phyloP scores from a whole-genome alignment of 2,888 invertebrate species.

The Caradrina kadenii region DNA sequence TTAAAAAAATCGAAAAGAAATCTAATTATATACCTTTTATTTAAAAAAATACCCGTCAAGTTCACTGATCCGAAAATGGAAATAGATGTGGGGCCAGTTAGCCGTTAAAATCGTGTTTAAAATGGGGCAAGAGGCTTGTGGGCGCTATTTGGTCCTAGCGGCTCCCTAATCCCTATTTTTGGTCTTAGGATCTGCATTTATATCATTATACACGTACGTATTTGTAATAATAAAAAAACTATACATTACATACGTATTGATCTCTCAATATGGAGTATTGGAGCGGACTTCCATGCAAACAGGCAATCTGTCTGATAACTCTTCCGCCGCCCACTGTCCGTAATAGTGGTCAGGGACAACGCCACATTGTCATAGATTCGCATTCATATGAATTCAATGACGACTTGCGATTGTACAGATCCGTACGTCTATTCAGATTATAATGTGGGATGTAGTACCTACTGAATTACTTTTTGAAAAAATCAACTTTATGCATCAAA shows the following conservation, averaged over 20 bases:
- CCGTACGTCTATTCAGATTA: constrained; percentile 13
- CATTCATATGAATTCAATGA: constrained; percentile 45
- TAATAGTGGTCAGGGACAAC: constrained; percentile 59
- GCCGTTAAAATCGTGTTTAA: too few species aligned
- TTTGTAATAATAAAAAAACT: constrained; percentile 9
- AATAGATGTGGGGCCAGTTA: too few species aligned
- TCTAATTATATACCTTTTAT: neutral
- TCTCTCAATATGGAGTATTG: constrained; percentile 49
- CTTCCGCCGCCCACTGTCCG: constrained; percentile 58
- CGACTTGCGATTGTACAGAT: constrained; percentile 8
- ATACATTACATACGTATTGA: constrained; percentile 34
- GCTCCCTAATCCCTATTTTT: neutral
- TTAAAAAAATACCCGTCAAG: neutral
- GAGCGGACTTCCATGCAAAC: constrained; percentile 61
- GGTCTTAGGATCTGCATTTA: neutral
- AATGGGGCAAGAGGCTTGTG: too few species aligned
- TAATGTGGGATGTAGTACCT: neutral
- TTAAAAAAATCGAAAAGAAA: neutral
- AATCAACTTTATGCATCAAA: too few species aligned
- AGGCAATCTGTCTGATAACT: constrained; percentile 36
- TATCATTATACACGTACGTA: too few species aligned
- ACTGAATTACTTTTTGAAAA: neutral
- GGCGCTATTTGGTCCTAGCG: too few species aligned
- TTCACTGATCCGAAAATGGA: neutral
- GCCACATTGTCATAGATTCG: constrained; percentile 48